Base-by-base conservation (phyloP, 2,888 invertebrate genomes). In the Leistus spinibarbis region DNA sequence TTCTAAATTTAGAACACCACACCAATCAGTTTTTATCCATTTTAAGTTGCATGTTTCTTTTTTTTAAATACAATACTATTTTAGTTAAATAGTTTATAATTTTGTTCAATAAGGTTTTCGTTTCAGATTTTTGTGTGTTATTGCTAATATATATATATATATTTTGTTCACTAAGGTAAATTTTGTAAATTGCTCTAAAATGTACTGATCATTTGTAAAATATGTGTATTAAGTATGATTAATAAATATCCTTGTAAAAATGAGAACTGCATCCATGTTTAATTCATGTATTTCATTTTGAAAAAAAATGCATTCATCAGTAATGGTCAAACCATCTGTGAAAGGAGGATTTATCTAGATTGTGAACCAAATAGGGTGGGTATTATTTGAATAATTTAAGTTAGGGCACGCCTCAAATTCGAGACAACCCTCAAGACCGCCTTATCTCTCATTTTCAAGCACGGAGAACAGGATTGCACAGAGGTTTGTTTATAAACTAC, bases 171-270 rank as follows among this genome's bases (percentile, higher is more conserved):
- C 23, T 23, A 64, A n/a, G 27, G 27, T 23, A 23, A 67, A 67
- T 53, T 67, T 67, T 67, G 67, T 67, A 67, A 67, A 67, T 67
- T 67, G 54, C 67, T 66, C 67, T 67, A 67, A 67, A 67, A 67
- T 54, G 54, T 67, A 67, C 67, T 67, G 67, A 67, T 54, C n/a
- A 40, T 54, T 19, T 67, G 54, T 54, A 54, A 67, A 67, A 67
- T 67, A 67, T 67, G 54, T 67, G 67, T 67, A 67, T 54, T 67
- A 67, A 54, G 67, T 54, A 19, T 67, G 20, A 67, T 54, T 22
- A 54, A 67, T 64, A 64, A 64, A 64, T 60, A 60, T 60, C 19
- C 60, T 60, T 60, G 20, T 60, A 60, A 60, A 57, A 60, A 60
- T 60, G 17, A 60, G 13, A 0, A 17, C 20, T 19, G 10, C 9